Conservation (phyloP, 2,888 invertebrate species). For the Metacarcinus magister region DNA sequence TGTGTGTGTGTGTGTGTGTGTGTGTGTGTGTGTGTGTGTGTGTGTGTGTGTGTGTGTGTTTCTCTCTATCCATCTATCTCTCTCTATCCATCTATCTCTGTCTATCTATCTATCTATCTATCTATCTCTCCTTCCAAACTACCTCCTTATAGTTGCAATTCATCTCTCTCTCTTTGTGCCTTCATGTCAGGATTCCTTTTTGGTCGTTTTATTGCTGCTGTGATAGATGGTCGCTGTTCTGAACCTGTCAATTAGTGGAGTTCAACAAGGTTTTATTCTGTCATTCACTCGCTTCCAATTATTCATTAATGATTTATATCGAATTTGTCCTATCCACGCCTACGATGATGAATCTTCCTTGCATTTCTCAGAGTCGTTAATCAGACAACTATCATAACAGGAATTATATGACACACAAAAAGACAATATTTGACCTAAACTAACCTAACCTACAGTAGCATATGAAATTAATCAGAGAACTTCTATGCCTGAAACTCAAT, state of each 20-base stretch:
- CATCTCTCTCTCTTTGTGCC: no score
- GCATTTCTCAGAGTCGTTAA: no score
- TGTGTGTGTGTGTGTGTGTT: not conserved
- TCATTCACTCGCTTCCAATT: not conserved
- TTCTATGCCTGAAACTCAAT: no score
- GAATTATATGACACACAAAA: no score
- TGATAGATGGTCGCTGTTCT: not conserved
- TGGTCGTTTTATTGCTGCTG: not conserved
- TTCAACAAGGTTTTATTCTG: not conserved
- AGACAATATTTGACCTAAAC: no score
- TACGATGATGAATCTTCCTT: no score
- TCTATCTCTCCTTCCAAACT: not conserved
- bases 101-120: not conserved
- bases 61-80: not conserved
- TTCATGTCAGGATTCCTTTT: not conserved
- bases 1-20: no score
- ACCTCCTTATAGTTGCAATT: no score
- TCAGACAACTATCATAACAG: no score
- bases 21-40: not conserved
- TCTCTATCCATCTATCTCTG: not conserved
- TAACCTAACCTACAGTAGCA: no score
- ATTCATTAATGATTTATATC: not conserved
- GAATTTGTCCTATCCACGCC: not conserved
- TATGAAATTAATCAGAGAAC: no score
- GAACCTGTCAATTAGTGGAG: not conserved